Conservation (phyloP, 2,797 vertebrate genomes). For the Catostomus latipinnis region DNA sequence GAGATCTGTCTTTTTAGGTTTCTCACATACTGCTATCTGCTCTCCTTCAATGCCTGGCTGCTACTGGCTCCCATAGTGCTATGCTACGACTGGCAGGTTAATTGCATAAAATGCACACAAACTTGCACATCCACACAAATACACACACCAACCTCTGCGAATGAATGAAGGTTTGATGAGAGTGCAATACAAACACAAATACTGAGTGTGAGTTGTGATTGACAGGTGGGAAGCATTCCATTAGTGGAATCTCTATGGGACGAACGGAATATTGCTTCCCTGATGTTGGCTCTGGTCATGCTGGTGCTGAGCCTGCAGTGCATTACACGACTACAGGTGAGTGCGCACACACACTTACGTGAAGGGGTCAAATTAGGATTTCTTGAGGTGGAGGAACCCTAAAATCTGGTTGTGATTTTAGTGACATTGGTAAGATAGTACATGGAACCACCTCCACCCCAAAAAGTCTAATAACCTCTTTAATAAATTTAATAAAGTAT, state of each 20-base stretch:
- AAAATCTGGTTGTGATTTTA: no score
- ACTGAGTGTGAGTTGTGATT: background rate
- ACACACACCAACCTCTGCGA: background rate
- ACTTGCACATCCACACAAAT: slow-evolving; percentile 2
- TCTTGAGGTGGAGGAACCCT: no score
- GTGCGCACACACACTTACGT: background rate
- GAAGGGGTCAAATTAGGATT: no score
- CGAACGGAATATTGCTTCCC: slow-evolving; percentile 81
- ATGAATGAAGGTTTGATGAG: background rate
- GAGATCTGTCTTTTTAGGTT: slow-evolving; percentile 74
- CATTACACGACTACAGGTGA: slow-evolving; percentile 86
- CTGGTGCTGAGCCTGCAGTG: slow-evolving; percentile 82
- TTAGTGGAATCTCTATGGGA: slow-evolving; percentile 90
- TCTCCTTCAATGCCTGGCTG: slow-evolving; percentile 93
- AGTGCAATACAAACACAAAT: no score
- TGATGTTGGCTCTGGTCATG: slow-evolving; percentile 81
- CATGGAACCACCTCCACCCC: no score
- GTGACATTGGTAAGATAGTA: no score
- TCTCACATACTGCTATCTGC: slow-evolving; percentile 92
- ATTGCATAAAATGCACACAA: background rate
- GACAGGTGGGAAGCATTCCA: slow-evolving; percentile 91
- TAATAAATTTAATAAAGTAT: no score
- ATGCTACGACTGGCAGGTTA: slow-evolving; percentile 94
- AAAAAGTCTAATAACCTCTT: no score
- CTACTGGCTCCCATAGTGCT: slow-evolving; percentile 89